phyloP scores from a whole-genome alignment of 2,113 vertebrate genomes.

The Hippocampus zosterae region DNA sequence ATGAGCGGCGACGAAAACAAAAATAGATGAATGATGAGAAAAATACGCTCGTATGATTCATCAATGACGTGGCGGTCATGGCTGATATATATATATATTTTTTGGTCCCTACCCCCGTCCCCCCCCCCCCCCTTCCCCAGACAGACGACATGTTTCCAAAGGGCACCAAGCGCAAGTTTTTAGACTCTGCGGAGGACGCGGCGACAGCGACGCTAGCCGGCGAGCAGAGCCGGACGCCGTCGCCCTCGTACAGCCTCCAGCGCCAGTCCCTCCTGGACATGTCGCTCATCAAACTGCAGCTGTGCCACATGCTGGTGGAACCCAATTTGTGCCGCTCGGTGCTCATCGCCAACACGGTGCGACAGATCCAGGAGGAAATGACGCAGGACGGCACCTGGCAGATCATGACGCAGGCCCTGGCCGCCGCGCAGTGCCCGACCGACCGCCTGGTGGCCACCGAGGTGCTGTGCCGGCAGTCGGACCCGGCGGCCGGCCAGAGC shows the following conservation, averaged over 20 bases:
- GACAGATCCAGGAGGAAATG: conserved; percentile 98
- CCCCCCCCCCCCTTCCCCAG: conserved; percentile 32
- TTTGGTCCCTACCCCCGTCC: conserved; percentile 27
- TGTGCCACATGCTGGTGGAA: conserved; percentile 98
- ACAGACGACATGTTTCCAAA: conserved; percentile 87
- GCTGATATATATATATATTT: neutral
- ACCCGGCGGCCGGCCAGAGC: conserved; percentile 71
- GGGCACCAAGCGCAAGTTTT: conserved; percentile 87
- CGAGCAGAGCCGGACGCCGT: conserved; percentile 61
- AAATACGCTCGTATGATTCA: too few species aligned
- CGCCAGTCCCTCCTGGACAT: conserved; percentile 94
- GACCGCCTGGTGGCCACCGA: conserved; percentile 91
- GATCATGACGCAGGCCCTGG: conserved; percentile 75
- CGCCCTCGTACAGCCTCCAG: conserved; percentile 81
- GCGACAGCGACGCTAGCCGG: conserved; percentile 43
- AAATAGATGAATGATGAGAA: too few species aligned
- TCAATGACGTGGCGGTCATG: conserved; percentile 4
- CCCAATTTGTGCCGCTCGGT: conserved; percentile 95
- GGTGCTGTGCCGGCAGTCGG: conserved; percentile 82
- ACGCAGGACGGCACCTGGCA: conserved; percentile 90
- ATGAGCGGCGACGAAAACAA: too few species aligned
- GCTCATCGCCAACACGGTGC: conserved; percentile 95
- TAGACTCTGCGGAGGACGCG: conserved; percentile 75
- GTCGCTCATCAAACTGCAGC: conserved; percentile 96
- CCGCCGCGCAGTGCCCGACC: conserved; percentile 71